A percentile compares a stretch with the other conserved stretches of the same genome.
These are phyloP conservation scores for Cranoglanis bouderius DNA, from an alignment of 2,113 vertebrate genomes.

Conservation along the genomic window DNA sequence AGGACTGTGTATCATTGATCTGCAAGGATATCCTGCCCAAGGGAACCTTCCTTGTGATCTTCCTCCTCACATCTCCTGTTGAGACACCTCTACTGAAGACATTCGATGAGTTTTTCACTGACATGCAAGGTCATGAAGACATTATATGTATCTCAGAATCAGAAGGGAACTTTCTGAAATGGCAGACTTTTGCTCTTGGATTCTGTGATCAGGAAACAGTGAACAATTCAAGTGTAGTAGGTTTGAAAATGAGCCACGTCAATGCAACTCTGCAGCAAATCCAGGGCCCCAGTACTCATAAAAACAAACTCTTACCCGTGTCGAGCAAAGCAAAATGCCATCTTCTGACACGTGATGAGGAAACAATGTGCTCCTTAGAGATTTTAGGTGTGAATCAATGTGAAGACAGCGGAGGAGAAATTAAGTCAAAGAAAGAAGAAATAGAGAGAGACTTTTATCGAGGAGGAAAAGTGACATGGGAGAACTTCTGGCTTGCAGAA, in stretches of 20 bases:
- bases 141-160: slow-evolving; percentile 78
- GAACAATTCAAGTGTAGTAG: slow-evolving; percentile 70
- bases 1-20: slow-evolving; percentile 74
- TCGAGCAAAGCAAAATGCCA: slow-evolving; percentile 66
- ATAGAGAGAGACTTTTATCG: slow-evolving; percentile 75
- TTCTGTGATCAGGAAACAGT: slow-evolving; percentile 69
- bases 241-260: slow-evolving; percentile 78
- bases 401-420: slow-evolving; percentile 61
- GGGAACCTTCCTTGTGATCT: slow-evolving; percentile 75
- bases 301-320: slow-evolving; percentile 67
- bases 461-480: slow-evolving; percentile 77
- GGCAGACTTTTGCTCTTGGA: slow-evolving; percentile 69
- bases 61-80: slow-evolving; percentile 74
- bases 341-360: slow-evolving; percentile 69
- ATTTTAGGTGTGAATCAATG: slow-evolving; percentile 76
- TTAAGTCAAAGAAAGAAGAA: slow-evolving; percentile 62
- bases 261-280: slow-evolving; percentile 73
- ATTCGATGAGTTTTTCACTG: slow-evolving; percentile 79
- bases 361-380: slow-evolving; percentile 74
- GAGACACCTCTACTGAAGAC: slow-evolving; percentile 76
- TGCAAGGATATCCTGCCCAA: slow-evolving; percentile 77
- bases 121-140: slow-evolving; percentile 78
- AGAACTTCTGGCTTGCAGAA: slow-evolving; percentile 81
- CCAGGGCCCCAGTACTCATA: slow-evolving; percentile 59
- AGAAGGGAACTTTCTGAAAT: slow-evolving; percentile 67